A percentile compares a stretch with the other conserved stretches of the same genome.
Evolutionary conservation across 2,888 invertebrate genomes (phyloP).

Genomic region (Drosophila limbata): DNA sequence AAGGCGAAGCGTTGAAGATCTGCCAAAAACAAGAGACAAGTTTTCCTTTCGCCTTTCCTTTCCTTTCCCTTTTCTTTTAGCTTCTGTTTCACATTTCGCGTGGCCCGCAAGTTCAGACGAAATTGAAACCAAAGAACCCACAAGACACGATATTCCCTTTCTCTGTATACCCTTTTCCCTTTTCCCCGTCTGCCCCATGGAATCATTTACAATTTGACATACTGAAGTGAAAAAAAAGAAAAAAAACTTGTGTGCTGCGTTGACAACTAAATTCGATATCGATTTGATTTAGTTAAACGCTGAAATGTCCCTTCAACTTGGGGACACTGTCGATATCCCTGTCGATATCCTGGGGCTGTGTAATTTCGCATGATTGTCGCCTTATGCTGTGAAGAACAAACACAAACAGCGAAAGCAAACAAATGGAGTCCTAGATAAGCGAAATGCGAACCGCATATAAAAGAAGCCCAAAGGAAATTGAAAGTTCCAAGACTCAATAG

Average conservation of each 20-base stretch:
- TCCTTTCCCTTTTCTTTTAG: conserved; percentile 16
- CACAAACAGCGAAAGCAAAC: conserved; percentile 59
- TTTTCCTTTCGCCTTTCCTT: conserved; percentile 24
- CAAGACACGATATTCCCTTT: conserved; percentile 38
- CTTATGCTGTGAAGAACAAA: conserved; percentile 74
- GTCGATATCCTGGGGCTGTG: conserved; percentile 44
- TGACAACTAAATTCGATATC: conserved; percentile 80
- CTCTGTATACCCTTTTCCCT: neutral
- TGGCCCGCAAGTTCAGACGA: conserved; percentile 62
- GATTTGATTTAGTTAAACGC: conserved; percentile 81
- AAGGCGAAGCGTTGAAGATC: conserved; percentile 49
- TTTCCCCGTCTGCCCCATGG: conserved; percentile 19
- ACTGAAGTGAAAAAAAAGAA: conserved; percentile 28
- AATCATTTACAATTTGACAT: conserved; percentile 68
- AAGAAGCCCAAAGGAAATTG: conserved; percentile 25
- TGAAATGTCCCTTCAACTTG: conserved; percentile 49
- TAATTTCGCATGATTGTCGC: conserved; percentile 75
- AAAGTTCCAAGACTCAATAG: conserved; percentile 19
- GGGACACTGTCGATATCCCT: conserved; percentile 20
- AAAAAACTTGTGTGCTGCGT: conserved; percentile 61
- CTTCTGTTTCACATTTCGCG: conserved; percentile 66
- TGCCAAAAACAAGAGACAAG: conserved; percentile 66
- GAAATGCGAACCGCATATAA: conserved; percentile 27
- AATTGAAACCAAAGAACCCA: conserved; percentile 72
- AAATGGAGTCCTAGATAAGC: conserved; percentile 64